A percentile compares a stretch with the other conserved stretches of the same genome.
Evolutionary conservation across 2,797 vertebrate species (phyloP).

Genomic region (Sebastes steindachneri): DNA sequence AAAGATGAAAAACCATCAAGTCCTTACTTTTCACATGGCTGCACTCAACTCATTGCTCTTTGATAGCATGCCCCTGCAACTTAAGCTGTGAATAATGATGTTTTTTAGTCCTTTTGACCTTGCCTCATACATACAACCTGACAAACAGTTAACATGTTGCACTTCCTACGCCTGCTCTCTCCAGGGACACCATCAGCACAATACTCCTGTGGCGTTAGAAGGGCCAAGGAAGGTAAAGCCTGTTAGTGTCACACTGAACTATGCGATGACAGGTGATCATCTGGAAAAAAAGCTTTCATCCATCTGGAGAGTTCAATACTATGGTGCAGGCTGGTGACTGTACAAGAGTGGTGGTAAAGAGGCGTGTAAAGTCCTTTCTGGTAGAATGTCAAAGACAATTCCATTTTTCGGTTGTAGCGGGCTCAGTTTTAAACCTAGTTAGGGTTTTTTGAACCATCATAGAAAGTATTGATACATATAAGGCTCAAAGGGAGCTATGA

Average conservation of each 20-base stretch:
- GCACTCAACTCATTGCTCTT: constrained; percentile 63
- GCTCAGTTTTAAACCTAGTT: too few species aligned
- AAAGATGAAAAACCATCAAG: constrained; percentile 53
- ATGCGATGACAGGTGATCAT: constrained; percentile 30
- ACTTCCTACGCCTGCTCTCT: constrained; percentile 28
- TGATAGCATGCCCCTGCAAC: constrained; percentile 55
- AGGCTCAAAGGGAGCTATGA: too few species aligned
- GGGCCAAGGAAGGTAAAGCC: neutral
- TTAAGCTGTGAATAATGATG: constrained; percentile 68
- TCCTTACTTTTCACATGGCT: constrained; percentile 68
- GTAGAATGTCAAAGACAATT: neutral
- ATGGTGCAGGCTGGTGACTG: neutral
- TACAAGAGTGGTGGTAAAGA: neutral
- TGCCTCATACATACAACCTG: constrained; percentile 16
- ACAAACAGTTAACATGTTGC: constrained; percentile 47
- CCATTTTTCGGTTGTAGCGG: too few species aligned
- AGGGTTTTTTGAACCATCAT: too few species aligned
- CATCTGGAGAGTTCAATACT: neutral
- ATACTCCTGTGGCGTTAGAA: neutral
- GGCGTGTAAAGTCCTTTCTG: neutral
- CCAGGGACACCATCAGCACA: constrained; percentile 14
- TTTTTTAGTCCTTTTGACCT: constrained; percentile 64
- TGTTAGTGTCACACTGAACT: constrained; percentile 32
- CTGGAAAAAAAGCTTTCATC: constrained; percentile 25
- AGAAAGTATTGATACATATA: too few species aligned